Base-by-base conservation (phyloP, 2,113 vertebrate species). In the Brienomyrus longianalis region DNA sequence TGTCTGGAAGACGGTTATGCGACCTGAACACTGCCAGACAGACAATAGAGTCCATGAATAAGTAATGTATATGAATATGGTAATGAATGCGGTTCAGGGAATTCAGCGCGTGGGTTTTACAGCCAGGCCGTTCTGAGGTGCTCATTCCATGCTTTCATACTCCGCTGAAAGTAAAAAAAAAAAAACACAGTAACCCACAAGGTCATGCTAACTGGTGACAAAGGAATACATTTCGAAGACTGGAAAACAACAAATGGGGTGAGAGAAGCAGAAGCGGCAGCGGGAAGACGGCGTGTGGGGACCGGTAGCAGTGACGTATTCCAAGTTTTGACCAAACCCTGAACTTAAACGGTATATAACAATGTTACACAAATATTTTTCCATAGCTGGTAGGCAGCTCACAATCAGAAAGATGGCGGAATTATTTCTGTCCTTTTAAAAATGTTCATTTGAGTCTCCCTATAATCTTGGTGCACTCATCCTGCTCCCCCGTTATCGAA, bases 71-170 rank as follows among this genome's bases (percentile, higher is more conserved):
- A 39, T 59, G 52, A 59, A 88, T 62, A 88, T 51, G 52, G 35
- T 62, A 88, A 92, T 91, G 95, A 94, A 94, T 93, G 93, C 92
- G 91, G 92, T 52, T 86, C 84, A 90, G 45, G 19, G n/a, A 48
- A 84, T 84, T 47, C 83, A 84, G 83, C 39, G 15, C 23, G 83
- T 48, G 83, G 83, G 19, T 47, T 84, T 47, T 48, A 43, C 70
- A 77, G 31, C 35, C 35, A 43, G 35, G 31, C 31, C 74, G 7
- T 39, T 48, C 83, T 84, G 80, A 48, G 43, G 43, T 48, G 39
- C 43, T 84, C 1, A 48, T 84, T 84, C 43, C 17, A 15, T 9
- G 83, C 39, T 48, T 48, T 84, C 45, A 48, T 47, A 84, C 39
- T 84, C 83, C 45, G 23, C 21, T 19, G 83, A 84, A 84, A 84